Conservation (phyloP, 64 coral and sea anemone species). For the Dendronephthya gigantea region DNA sequence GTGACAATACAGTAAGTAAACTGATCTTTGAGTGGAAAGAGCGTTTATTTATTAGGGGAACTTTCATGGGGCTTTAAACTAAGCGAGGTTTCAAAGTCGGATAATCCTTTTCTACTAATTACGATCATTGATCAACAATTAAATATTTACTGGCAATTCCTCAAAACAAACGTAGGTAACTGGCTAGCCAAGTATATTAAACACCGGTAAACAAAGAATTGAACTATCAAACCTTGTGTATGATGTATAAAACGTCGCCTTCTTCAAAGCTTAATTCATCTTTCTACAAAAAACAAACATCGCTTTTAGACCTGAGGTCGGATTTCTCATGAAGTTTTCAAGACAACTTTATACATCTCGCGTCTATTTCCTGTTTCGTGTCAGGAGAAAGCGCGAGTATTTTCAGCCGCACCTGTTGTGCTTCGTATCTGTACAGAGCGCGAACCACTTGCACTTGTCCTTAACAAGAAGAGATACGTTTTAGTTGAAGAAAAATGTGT, state of each 20-base stretch:
- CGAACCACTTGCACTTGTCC: neutral
- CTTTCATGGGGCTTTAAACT: no score
- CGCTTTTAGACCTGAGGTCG: neutral
- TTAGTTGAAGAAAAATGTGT: neutral
- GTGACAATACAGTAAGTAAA: no score
- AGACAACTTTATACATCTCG: no score
- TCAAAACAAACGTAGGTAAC: no score
- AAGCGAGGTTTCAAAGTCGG: no score
- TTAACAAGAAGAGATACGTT: neutral
- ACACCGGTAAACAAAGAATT: neutral
- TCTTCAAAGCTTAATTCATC: constrained; percentile 74
- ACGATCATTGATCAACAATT: no score
- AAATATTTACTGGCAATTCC: no score
- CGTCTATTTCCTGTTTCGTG: neutral
- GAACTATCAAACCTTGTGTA: constrained; percentile 60
- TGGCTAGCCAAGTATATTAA: no score
- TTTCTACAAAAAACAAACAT: neutral
- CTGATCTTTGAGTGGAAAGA: no score
- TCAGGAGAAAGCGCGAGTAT: neutral
- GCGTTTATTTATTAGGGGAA: no score
- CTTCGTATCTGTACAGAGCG: neutral
- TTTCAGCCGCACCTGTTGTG: neutral
- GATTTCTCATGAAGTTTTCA: neutral
- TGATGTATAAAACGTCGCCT: constrained; percentile 95
- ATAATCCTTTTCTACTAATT: no score